phyloP scores from a whole-genome alignment of 2,888 invertebrate species.

The Standfussiana lucernea region DNA sequence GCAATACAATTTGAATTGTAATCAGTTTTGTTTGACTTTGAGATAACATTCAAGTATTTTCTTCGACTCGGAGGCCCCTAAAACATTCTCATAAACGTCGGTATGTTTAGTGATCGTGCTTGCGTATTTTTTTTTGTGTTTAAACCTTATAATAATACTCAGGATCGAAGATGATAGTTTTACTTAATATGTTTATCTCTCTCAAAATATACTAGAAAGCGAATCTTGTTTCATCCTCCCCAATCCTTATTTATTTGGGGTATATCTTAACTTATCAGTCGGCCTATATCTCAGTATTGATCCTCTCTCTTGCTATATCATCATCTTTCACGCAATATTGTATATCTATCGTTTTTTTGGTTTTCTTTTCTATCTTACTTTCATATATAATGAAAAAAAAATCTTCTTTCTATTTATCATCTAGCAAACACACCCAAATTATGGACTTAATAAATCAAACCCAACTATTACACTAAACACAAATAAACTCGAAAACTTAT shows the following conservation, averaged over 20 bases:
- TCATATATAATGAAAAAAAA: not conserved
- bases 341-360: not conserved
- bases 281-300: not conserved
- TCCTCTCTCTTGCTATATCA: not conserved
- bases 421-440: not conserved
- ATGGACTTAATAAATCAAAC: conserved; percentile 6
- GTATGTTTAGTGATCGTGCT: not conserved
- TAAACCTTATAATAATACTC: not conserved
- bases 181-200: not conserved
- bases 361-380: not conserved
- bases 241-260: not conserved
- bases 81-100: conserved; percentile 22
- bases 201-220: not conserved
- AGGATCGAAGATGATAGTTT: not conserved
- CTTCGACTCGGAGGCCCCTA: conserved; percentile 13
- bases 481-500: not conserved
- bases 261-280: conserved; percentile 1
- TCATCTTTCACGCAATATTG: not conserved
- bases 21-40: conserved; percentile 52
- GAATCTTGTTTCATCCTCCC: not conserved
- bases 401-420: not conserved
- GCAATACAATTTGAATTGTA: conserved; percentile 53
- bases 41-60: conserved; percentile 36
- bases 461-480: not conserved
- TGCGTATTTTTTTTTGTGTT: not conserved